phyloP scores from a whole-genome alignment of 2,113 vertebrate species.

The human (Homo sapiens) region GRCh38 chr2:78798501-78799000 shows the following conservation, averaged over 20 bases:
- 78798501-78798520: not conserved
- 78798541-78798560: constrained; percentile 9
- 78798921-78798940: not conserved
- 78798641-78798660: not conserved
- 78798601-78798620: constrained; percentile 25
- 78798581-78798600: constrained; percentile 28
- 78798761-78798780: not conserved
- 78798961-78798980: not conserved
- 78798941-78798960: not conserved
- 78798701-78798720: not conserved
- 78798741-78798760: not conserved
- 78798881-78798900: not conserved
- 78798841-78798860: not conserved
- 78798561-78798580: constrained; percentile 46
- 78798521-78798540: not conserved
- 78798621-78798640: not conserved
- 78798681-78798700: not conserved
- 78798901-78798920: not conserved
- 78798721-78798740: not conserved
- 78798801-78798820: not conserved
- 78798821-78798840: not conserved
- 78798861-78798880: not conserved
- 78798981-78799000: not conserved
- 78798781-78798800: not conserved
- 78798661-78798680: not conserved